phyloP scores from a whole-genome alignment of 2,888 invertebrate genomes.

The Scaptomyza parva region DNA sequence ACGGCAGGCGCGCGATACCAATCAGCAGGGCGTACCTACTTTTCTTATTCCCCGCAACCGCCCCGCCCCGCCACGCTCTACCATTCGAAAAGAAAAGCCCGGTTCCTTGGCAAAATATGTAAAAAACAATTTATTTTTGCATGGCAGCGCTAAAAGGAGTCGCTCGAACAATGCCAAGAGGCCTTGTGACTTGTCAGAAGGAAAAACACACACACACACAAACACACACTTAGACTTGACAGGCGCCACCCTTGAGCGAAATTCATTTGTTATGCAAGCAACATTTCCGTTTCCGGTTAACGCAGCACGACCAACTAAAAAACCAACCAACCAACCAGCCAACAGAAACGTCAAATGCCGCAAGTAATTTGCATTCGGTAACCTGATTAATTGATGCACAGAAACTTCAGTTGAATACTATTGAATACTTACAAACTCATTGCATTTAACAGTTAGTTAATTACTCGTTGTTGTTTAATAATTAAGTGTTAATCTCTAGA shows the following conservation, averaged over 20 bases:
- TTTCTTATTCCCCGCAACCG: too few species aligned
- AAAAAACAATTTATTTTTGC: constrained; percentile 71
- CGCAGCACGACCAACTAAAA: constrained; percentile 56
- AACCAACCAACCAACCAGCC: background rate
- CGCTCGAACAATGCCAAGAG: constrained; percentile 63
- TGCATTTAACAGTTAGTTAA: constrained; percentile 21
- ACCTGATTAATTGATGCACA: constrained; percentile 75
- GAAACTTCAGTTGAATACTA: constrained; percentile 13
- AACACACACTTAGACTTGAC: constrained; percentile 26
- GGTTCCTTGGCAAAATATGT: constrained; percentile 35
- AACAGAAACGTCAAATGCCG: constrained; percentile 62
- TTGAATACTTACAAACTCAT: constrained; percentile 15
- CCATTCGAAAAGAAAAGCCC: too few species aligned
- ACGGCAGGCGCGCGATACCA: constrained; percentile 76
- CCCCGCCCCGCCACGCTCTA: too few species aligned
- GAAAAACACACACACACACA: background rate
- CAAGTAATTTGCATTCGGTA: constrained; percentile 78
- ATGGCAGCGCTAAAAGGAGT: constrained; percentile 44
- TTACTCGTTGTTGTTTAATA: background rate
- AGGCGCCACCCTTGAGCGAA: constrained; percentile 60
- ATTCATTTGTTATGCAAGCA: constrained; percentile 83
- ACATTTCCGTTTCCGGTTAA: constrained; percentile 83
- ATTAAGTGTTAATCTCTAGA: background rate
- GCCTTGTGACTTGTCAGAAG: constrained; percentile 71
- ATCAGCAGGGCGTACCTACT: constrained; percentile 54